Evolutionary conservation across 2,113 vertebrate genomes (phyloP).

Genomic region (Chunga burmeisteri): DNA sequence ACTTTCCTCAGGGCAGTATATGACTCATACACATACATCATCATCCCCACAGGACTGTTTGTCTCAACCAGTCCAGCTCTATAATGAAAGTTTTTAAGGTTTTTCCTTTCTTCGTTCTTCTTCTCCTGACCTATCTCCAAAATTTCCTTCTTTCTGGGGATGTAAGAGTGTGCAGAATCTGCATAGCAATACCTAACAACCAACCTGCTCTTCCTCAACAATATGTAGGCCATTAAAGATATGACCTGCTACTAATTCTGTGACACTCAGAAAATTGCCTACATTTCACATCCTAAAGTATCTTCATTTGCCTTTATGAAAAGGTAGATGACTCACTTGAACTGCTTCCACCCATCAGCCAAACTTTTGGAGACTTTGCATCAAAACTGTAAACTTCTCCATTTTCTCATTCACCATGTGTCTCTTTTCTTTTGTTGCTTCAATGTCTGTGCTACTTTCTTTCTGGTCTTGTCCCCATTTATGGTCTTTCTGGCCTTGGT

Average conservation of each 20-base stretch:
- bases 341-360: background rate
- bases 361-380: background rate
- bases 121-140: background rate
- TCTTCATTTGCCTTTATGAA: background rate
- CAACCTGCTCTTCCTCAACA: background rate
- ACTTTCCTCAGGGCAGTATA: background rate
- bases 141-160: background rate
- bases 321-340: background rate
- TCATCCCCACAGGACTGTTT: background rate
- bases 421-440: background rate
- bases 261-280: background rate
- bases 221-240: background rate
- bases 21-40: background rate
- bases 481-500: background rate
- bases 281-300: background rate
- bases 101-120: background rate
- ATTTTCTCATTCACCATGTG: background rate
- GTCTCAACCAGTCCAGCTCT: background rate
- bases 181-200: background rate
- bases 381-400: background rate
- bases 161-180: background rate
- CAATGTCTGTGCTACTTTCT: background rate
- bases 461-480: background rate
- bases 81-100: background rate
- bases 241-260: background rate